phyloP scores from a whole-genome alignment of 2,113 vertebrate species.

The Phasianus colchicus region DNA sequence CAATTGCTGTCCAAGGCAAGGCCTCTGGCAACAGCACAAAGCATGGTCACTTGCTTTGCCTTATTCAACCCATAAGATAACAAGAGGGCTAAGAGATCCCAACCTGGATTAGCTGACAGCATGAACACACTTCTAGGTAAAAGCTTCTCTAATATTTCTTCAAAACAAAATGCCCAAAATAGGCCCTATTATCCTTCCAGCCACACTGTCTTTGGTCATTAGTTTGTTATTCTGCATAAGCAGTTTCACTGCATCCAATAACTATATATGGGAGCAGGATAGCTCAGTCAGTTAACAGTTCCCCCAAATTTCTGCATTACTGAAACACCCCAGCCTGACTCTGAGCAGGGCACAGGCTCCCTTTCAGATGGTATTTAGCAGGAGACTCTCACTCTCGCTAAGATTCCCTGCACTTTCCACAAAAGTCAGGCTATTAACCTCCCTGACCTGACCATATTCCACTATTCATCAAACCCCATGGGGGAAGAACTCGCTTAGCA shows the following conservation, averaged over 20 bases:
- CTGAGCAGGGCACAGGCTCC: not conserved
- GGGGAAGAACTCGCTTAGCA: not conserved
- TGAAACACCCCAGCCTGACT: not conserved
- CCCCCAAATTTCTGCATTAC: not conserved
- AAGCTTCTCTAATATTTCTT: not conserved
- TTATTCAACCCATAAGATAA: not conserved
- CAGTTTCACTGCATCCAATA: not conserved
- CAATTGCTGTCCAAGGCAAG: not conserved
- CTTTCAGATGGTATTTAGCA: not conserved
- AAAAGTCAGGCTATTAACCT: constrained; percentile 62
- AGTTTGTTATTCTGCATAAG: not conserved
- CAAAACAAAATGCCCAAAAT: not conserved
- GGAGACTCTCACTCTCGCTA: not conserved
- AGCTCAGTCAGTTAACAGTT: not conserved
- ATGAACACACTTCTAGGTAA: not conserved
- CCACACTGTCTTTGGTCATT: not conserved
- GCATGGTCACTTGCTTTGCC: not conserved
- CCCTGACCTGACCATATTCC: constrained; percentile 30
- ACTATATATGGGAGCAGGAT: not conserved
- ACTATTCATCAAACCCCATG: not conserved
- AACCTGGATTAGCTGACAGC: not conserved
- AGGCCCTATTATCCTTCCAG: not conserved
- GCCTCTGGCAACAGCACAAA: not conserved
- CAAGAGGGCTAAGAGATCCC: not conserved
- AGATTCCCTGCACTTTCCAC: constrained; percentile 10